phyloP scores from a whole-genome alignment of 2,797 vertebrate species.

The Sarcophilus harrisii region DNA sequence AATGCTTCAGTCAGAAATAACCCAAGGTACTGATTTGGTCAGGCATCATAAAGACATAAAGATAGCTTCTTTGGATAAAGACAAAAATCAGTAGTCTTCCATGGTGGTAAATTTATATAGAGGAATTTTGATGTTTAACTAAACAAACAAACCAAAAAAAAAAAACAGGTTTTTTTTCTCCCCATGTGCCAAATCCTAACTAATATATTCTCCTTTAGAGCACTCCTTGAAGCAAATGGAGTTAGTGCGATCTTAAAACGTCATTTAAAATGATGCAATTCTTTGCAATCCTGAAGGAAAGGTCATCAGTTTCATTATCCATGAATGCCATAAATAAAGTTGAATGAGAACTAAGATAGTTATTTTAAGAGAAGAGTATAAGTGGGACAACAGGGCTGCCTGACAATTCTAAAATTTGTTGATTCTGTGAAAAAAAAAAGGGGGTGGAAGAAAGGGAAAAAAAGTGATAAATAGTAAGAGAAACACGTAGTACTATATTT shows the following conservation, averaged over 20 bases:
- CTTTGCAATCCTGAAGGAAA: conserved; percentile 24
- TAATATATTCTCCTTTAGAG: conserved; percentile 50
- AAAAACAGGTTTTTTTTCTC: conserved; percentile 50
- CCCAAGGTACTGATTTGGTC: conserved; percentile 60
- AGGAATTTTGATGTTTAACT: conserved; percentile 71
- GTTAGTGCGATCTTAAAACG: conserved; percentile 45
- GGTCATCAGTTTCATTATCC: neutral
- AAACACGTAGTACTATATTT: neutral
- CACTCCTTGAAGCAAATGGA: neutral
- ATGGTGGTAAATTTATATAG: conserved; percentile 67
- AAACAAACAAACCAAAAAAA: conserved; percentile 22
- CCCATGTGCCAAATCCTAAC: conserved; percentile 42
- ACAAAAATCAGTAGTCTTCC: conserved; percentile 53
- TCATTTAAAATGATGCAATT: conserved; percentile 37
- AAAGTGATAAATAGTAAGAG: neutral
- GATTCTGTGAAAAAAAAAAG: neutral
- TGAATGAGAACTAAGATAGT: neutral
- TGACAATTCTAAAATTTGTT: conserved; percentile 1
- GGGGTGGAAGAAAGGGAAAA: neutral
- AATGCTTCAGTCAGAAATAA: conserved; percentile 54
- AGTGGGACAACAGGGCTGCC: neutral
- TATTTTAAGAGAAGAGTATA: neutral
- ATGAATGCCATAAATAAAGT: neutral
- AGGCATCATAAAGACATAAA: conserved; percentile 71
- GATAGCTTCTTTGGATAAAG: conserved; percentile 65